Evolutionary conservation across 2,888 invertebrate genomes (phyloP).

Genomic region (Listrodromus nycthemerus): DNA sequence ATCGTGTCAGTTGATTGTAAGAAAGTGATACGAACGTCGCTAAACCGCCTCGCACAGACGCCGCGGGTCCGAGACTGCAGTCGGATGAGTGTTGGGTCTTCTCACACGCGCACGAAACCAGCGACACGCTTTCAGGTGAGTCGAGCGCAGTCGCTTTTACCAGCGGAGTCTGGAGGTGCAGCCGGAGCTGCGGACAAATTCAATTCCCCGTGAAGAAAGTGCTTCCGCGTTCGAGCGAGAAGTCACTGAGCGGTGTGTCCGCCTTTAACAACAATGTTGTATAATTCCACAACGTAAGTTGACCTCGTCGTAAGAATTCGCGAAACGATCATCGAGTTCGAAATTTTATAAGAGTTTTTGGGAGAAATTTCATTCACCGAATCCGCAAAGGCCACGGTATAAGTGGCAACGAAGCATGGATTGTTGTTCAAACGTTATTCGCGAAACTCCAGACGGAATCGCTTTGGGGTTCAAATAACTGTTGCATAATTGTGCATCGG

Average conservation of each 20-base stretch:
- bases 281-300: conserved; percentile 60
- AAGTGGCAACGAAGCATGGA: too few species aligned
- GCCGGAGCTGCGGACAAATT: background rate
- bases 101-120: background rate
- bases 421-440: too few species aligned
- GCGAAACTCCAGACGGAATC: too few species aligned
- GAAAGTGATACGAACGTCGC: conserved; percentile 61
- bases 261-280: conserved; percentile 58
- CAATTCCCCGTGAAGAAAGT: conserved; percentile 75
- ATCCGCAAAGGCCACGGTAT: too few species aligned
- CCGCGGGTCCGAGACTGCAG: conserved; percentile 26
- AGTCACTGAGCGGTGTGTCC: conserved; percentile 22
- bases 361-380: too few species aligned
- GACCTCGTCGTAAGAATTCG: background rate
- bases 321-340: background rate
- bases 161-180: conserved; percentile 17
- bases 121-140: conserved; percentile 41
- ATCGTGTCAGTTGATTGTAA: conserved; percentile 72
- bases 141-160: conserved; percentile 10
- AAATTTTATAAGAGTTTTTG: too few species aligned
- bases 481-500: too few species aligned
- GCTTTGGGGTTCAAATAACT: too few species aligned
- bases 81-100: conserved; percentile 19
- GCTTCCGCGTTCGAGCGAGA: conserved; percentile 74
- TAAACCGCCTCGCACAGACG: conserved; percentile 21